phyloP scores from a whole-genome alignment of 2,888 invertebrate genomes.

The Bruchidius siliquastri region DNA sequence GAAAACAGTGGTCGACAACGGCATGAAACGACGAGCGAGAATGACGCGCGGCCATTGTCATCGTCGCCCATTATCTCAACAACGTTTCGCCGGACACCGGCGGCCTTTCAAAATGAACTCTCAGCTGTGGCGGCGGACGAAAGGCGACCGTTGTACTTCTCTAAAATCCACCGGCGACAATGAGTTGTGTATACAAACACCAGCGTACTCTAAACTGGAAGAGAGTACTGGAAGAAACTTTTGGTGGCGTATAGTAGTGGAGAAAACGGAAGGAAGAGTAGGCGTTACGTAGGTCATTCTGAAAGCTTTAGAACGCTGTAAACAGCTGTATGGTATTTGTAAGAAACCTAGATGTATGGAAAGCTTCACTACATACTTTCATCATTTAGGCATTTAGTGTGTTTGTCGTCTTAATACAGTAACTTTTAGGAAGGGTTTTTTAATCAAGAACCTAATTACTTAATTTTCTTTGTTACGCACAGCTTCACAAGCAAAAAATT shows the following conservation, averaged over 20 bases:
- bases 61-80: background rate
- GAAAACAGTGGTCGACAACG: background rate
- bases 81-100: background rate
- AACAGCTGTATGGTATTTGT: too few species aligned
- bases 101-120: background rate
- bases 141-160: background rate
- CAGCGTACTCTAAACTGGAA: background rate
- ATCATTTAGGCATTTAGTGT: too few species aligned
- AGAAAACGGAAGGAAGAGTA: too few species aligned
- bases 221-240: background rate
- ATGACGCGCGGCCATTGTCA: background rate
- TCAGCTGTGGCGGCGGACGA: background rate
- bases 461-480: too few species aligned
- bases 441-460: too few species aligned
- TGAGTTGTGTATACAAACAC: background rate
- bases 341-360: too few species aligned
- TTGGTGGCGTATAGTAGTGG: background rate
- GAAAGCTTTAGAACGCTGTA: too few species aligned
- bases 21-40: background rate
- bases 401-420: too few species aligned
- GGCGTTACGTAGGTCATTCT: too few species aligned
- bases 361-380: too few species aligned
- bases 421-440: too few species aligned
- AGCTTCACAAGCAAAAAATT: too few species aligned
- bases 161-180: background rate